Evolutionary conservation across 1,140 invertebrate genomes (phyloP).

Genomic region (Brachionus koreanus): DNA sequence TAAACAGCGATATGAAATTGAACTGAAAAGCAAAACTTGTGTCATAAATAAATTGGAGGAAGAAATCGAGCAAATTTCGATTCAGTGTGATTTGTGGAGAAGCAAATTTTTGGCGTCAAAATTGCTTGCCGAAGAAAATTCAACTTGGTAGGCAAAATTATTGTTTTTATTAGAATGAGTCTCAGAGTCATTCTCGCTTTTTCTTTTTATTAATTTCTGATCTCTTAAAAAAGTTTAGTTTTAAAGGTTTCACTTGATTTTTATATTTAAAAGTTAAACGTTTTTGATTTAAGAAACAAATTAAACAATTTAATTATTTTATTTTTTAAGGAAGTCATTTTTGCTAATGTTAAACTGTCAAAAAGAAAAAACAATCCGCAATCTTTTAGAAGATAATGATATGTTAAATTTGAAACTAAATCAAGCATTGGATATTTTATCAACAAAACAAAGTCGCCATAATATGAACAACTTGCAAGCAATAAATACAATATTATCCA

Average conservation of each 20-base stretch:
- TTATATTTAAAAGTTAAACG: too few species aligned
- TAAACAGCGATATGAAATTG: constrained; percentile 77
- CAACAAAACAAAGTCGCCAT: neutral
- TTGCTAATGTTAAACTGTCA: constrained; percentile 26
- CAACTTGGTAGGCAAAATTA: neutral
- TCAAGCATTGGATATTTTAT: neutral
- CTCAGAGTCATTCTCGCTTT: too few species aligned
- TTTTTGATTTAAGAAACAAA: too few species aligned
- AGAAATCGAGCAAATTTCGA: constrained; percentile 82
- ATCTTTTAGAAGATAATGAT: constrained; percentile 2
- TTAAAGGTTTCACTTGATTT: too few species aligned
- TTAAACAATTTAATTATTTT: too few species aligned
- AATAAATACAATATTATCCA: constrained; percentile 25
- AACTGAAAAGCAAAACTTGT: constrained; percentile 76
- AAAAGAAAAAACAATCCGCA: constrained; percentile 16
- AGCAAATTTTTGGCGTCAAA: constrained; percentile 89
- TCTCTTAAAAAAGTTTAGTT: too few species aligned
- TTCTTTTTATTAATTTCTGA: too few species aligned
- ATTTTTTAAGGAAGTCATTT: constrained; percentile 29
- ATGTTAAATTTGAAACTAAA: constrained; percentile 17
- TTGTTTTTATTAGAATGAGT: neutral
- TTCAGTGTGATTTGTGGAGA: constrained; percentile 89
- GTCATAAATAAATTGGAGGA: constrained; percentile 77
- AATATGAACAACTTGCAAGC: constrained; percentile 23
- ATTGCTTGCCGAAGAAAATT: constrained; percentile 49